Evolutionary conservation across 2,113 vertebrate genomes (phyloP).

Genomic region (Irena cyanogastra): DNA sequence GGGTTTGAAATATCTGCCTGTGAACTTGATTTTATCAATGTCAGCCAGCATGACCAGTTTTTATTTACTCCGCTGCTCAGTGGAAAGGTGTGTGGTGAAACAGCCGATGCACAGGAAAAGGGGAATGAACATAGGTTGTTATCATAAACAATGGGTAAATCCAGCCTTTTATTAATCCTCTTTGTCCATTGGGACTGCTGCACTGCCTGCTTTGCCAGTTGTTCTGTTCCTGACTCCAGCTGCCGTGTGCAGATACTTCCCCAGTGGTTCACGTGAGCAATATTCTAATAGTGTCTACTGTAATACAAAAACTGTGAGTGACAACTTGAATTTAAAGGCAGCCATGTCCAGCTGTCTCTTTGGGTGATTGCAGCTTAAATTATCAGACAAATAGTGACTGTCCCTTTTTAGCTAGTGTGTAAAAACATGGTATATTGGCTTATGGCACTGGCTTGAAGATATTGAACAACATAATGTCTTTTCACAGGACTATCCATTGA

Average conservation of each 20-base stretch:
- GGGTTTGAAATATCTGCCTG: conserved; percentile 41
- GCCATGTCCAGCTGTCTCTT: neutral
- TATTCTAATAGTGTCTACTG: neutral
- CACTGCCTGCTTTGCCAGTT: neutral
- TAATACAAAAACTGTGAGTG: neutral
- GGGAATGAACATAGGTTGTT: neutral
- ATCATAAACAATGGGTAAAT: neutral
- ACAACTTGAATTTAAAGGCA: neutral
- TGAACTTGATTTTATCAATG: conserved; percentile 60
- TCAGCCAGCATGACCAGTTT: neutral
- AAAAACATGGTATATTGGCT: neutral
- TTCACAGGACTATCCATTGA: neutral
- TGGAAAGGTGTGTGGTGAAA: conserved; percentile 23
- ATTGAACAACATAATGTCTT: neutral
- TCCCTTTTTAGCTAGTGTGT: neutral
- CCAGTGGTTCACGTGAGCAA: neutral
- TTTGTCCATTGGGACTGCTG: neutral
- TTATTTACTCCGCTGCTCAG: conserved; percentile 22
- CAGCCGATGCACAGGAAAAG: neutral
- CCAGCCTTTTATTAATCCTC: neutral
- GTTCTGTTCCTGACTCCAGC: neutral
- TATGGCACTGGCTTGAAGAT: neutral
- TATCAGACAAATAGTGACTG: neutral
- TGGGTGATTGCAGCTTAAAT: neutral
- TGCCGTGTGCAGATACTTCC: neutral